A percentile compares a stretch with the other conserved stretches of the same genome.
These are phyloP conservation scores for Metacarcinus magister DNA, from an alignment of 2,888 invertebrate genomes.

Conservation along the genomic window DNA sequence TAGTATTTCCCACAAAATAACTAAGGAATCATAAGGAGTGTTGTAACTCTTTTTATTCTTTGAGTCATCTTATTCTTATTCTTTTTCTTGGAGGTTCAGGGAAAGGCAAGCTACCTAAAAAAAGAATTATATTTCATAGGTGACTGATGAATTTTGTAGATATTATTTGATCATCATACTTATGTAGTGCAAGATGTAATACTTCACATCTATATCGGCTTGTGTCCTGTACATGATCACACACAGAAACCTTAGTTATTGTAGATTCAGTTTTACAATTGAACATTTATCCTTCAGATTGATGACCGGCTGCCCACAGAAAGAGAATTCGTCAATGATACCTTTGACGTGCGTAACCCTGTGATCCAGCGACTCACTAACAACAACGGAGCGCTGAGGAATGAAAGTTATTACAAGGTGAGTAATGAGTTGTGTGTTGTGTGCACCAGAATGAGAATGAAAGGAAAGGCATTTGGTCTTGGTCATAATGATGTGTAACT, in stretches of 20 bases:
- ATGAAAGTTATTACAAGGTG: constrained; percentile 96
- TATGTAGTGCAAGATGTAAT: neutral
- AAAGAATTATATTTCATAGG: neutral
- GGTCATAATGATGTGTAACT: neutral
- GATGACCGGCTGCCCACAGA: constrained; percentile 68
- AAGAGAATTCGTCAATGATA: constrained; percentile 70
- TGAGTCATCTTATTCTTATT: neutral
- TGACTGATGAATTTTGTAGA: neutral
- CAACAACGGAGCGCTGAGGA: constrained; percentile 88
- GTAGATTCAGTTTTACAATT: neutral
- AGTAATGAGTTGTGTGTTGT: constrained; percentile 84
- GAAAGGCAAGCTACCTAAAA: neutral
- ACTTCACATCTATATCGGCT: neutral
- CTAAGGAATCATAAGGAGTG: neutral
- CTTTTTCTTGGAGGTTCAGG: neutral
- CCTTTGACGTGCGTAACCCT: constrained; percentile 87
- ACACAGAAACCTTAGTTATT: constrained; percentile 43
- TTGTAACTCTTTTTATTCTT: neutral
- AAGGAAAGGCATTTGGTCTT: neutral
- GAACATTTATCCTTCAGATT: constrained; percentile 35
- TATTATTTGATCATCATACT: neutral
- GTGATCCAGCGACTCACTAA: constrained; percentile 94
- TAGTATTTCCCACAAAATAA: neutral
- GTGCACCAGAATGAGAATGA: neutral
- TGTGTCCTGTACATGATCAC: neutral